A percentile compares a stretch with the other conserved stretches of the same genome.
Evolutionary conservation across 1,140 invertebrate species (phyloP).

Genomic region (Mactra quadrangularis): DNA sequence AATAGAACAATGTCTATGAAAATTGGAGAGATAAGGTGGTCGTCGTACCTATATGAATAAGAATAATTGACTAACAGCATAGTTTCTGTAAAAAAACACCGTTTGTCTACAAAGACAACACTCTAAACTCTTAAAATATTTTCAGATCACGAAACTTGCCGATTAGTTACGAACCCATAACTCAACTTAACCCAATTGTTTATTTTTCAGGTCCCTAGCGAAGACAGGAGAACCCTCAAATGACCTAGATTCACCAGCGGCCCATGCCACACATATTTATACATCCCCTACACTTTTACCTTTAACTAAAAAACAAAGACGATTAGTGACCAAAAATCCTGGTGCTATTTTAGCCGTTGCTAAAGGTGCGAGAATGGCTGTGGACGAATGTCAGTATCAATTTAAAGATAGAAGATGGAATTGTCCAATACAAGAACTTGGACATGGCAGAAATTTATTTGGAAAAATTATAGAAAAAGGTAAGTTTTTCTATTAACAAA

Average conservation of each 20-base stretch:
- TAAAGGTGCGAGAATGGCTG: conserved; percentile 80
- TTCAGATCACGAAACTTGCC: too few relatives aligned
- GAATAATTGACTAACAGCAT: too few relatives aligned
- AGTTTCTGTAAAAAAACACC: too few relatives aligned
- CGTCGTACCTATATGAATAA: too few relatives aligned
- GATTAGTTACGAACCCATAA: too few relatives aligned
- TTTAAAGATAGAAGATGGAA: conserved; percentile 83
- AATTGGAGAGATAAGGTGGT: too few relatives aligned
- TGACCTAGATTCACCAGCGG: conserved; percentile 61
- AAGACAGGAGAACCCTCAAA: conserved; percentile 77
- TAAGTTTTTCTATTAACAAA: conserved; percentile 62
- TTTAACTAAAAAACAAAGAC: conserved; percentile 79
- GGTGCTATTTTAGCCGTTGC: conserved; percentile 81
- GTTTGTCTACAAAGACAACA: too few relatives aligned
- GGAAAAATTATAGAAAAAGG: conserved; percentile 82
- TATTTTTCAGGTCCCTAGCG: conserved; percentile 77
- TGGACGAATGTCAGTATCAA: conserved; percentile 83
- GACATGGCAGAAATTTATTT: conserved; percentile 78
- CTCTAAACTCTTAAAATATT: too few relatives aligned
- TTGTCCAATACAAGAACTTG: conserved; percentile 78
- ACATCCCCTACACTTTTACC: conserved; percentile 75
- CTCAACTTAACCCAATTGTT: too few relatives aligned
- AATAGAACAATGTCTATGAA: too few relatives aligned
- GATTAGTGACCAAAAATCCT: conserved; percentile 79
- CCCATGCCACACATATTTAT: conserved; percentile 36